Base-by-base conservation (phyloP, 2,888 invertebrate species). In the Pseudococcus viburni region DNA sequence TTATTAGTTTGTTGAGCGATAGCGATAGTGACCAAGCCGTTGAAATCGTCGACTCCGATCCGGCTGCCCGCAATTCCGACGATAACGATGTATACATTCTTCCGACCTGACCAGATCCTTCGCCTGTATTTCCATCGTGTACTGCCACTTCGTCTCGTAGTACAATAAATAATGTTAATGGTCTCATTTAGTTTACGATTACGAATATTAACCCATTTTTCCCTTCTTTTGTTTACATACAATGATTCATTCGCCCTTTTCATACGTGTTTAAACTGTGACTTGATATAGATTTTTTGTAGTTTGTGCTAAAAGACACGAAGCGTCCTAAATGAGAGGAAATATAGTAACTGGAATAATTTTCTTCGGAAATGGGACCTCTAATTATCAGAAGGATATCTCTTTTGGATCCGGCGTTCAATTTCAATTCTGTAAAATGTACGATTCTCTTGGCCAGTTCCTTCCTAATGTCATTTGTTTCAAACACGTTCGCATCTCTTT, bases 1-100 rank as follows among this genome's bases (percentile, higher is more conserved):
- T 85, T 8, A 55, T 85, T 19, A 85, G 84, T 85, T 17, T 85
- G 9, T 46, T 85, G 17, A 85, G 84, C 17, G 84, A 85, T 51
- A 84, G 84, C 59, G 59, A 51, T 4, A 85, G 84, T 9, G 84
- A 85, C 59, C 19, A 51, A 17, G 33, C 11, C 3, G 55, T 85
- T 12, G 55, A 55, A 55, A 59, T 85, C 22, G 55, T 85, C 48
- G 84, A 85, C 19, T 64, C 22, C 19, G 64, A 22, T 11, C 9
- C 4, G n/a, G n/a, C 22, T 19, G 8, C 68, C 15, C 59, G 26
- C 9, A 39, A 77, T 11, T 46, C 80, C 19, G 46, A 83, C 17
- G 46, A 83, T 80, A 42, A 80, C 42, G 80, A 80, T 3, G 80
- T 46, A 1, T 83, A 19, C 17, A 83, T 83, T 22, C 80, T 83